Base-by-base conservation (phyloP, 2,888 invertebrate species). In the Lochmaea capreae region DNA sequence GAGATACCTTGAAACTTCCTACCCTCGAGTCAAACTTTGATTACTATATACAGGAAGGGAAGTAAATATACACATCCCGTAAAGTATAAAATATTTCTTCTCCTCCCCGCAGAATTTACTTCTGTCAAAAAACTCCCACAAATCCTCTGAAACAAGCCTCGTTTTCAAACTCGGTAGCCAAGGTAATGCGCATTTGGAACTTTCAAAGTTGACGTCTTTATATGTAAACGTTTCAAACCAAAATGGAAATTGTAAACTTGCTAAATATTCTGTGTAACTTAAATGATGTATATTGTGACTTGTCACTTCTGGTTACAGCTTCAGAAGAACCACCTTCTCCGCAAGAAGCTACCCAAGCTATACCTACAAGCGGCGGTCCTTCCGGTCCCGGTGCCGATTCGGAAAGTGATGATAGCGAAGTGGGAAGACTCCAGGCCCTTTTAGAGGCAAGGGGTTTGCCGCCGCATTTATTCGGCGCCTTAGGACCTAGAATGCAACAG, bases 401-500 rank as follows among this genome's bases (percentile, higher is more conserved):
- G 43, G 94, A 94, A 84, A 93, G 93, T 81, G 98, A 98, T 88
- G 97, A 98, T 86, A 95, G 95, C 82, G 98, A 98, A 88, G 97
- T 98, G 85, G 97, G 98, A 54, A 92, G 98, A 65, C 90, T 98
- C 73, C 98, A 98, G 87, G 98, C 98, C 33, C 88, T 98, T 81
- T 90, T 98, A 68, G 98, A 98, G 88, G 96, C 98, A 14, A 91
- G 98, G 79, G 98, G 98, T 39, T 88, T 98, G 80, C 98, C 98
- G n/a, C 97, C 98, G 14, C 98, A 98, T 86, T 90, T 99, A 76
- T 96, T 99, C 83, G 97, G 98, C 49, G 97, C 98, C 1, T 90
- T 99, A 70, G 98, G 97, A 0, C 97, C 98, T 65, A 91, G 98
- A 68, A 97, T 99, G 97, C 98, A 98, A 85, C 97, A 98, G 85